Evolutionary conservation across 2,797 vertebrate species (phyloP), one percentile per base, ranked within the genome.

Genomic region (Cynodonichthys magdalenae): DNA sequence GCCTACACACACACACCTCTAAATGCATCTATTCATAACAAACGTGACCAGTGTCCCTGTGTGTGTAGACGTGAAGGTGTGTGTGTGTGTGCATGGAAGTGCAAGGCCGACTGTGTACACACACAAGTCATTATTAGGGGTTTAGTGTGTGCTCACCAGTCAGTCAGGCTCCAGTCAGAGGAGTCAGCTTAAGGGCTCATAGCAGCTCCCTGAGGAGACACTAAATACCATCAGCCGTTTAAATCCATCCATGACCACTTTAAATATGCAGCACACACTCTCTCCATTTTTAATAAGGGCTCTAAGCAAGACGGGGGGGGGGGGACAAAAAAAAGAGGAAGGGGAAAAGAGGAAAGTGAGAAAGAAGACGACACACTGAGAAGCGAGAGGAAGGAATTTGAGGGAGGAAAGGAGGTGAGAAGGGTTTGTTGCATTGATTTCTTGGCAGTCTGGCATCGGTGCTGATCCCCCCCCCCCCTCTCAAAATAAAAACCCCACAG

Each of bases 141-240:
- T 85, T 89, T 86, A 86, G 83, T 77, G 85, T 86, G 81, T 81
- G 88, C 82, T 82, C 84, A 87, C 81, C 80, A 89, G 85, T 82
- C 86, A 89, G 83, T 90, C 83, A 92, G 86, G 77, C 82, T 85
- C 69, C 85, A 89, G 83, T 89, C 88, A 89, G 83, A 89, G 80
- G 77, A 89, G 89, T 83, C 79, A 88, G 89, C 89, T 90, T 89
- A 89, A 88, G 86, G 84, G 87, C 84, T 89, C 86, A 84, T 86
- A 85, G 82, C 82, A 82, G 81, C 81, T 89, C 90, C 91, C 89
- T 71, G 77, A 89, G 87, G 90, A 90, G 85, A 89, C 86, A 83
- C 91, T 90, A 90, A 92, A 93, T 89, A 91, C 89, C 87, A 87
- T 89, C 89, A 87, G 88, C 86, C 87, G 78, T 89, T 92, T 92